A percentile compares a stretch with the other conserved stretches of the same genome.
phyloP scores from a whole-genome alignment of 1,140 invertebrate species.

The Drosophila lacertosa region DNA sequence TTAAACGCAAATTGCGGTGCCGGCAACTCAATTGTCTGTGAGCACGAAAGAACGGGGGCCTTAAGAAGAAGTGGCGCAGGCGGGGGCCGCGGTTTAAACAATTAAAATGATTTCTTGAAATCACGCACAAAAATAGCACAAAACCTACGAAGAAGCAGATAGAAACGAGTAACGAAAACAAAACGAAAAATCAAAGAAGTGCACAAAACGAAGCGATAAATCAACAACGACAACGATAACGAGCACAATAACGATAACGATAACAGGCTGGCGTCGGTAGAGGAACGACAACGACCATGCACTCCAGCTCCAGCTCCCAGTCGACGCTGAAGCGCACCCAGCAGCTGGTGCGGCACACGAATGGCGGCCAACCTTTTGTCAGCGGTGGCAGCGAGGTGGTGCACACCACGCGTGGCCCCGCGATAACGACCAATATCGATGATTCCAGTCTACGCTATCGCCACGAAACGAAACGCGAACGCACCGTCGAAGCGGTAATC shows the following conservation, averaged over 20 bases:
- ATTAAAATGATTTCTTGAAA: constrained; percentile 67
- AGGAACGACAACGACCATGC: constrained; percentile 29
- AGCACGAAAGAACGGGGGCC: constrained; percentile 33
- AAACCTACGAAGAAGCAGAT: constrained; percentile 51
- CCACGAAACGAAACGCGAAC: constrained; percentile 78
- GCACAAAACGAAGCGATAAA: constrained; percentile 39
- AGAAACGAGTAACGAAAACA: constrained; percentile 9
- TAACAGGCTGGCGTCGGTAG: too few species aligned
- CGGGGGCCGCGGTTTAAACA: constrained; percentile 31
- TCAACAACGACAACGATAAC: constrained; percentile 16
- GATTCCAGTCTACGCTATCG: constrained; percentile 73
- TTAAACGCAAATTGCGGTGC: constrained; percentile 75
- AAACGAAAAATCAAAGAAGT: constrained; percentile 35
- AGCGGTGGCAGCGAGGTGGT: constrained; percentile 67
- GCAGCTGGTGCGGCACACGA: constrained; percentile 82
- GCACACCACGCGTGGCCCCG: constrained; percentile 85
- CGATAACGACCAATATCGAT: constrained; percentile 86
- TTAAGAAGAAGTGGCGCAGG: not conserved
- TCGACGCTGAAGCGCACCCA: constrained; percentile 71
- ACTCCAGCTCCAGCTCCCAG: constrained; percentile 60
- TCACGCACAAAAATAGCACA: constrained; percentile 66
- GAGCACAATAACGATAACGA: constrained; percentile 39
- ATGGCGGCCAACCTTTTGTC: constrained; percentile 77
- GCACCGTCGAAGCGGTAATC: constrained; percentile 80
- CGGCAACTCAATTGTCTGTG: constrained; percentile 59